These are phyloP conservation scores for Podilymbus podiceps DNA, from an alignment of 2,113 vertebrate genomes.

Conservation along the genomic window DNA sequence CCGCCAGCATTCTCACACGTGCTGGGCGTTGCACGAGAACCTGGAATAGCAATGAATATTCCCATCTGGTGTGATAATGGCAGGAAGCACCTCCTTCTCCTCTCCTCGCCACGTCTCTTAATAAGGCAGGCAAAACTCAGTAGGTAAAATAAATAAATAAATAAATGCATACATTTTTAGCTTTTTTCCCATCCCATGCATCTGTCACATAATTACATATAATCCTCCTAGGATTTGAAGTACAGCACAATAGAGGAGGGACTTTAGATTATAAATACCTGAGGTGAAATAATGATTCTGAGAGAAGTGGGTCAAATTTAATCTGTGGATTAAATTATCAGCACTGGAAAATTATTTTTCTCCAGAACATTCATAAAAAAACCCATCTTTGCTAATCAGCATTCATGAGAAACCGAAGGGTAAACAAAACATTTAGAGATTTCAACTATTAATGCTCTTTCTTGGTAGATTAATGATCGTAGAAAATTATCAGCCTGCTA, in stretches of 20 bases:
- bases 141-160: background rate
- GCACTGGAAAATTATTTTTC: background rate
- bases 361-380: background rate
- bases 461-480: background rate
- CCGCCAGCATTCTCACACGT: accelerated
- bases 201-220: conserved; percentile 28
- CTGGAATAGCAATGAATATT: background rate
- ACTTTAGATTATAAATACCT: conserved; percentile 30
- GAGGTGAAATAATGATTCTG: conserved; percentile 10
- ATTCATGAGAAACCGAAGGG: background rate
- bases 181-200: background rate
- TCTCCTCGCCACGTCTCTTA: background rate
- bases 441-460: background rate
- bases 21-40: background rate
- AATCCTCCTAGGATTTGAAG: conserved; percentile 37
- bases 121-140: conserved; percentile 21
- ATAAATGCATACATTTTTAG: background rate
- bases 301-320: conserved; percentile 46
- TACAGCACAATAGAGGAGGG: background rate
- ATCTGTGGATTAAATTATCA: conserved; percentile 39
- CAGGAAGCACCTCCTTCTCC: background rate
- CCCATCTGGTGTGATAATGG: background rate
- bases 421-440: background rate
- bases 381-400: background rate
- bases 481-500: background rate